Base-by-base conservation (phyloP, 2,888 invertebrate genomes). In the Sinopyrophorus schimmeli region DNA sequence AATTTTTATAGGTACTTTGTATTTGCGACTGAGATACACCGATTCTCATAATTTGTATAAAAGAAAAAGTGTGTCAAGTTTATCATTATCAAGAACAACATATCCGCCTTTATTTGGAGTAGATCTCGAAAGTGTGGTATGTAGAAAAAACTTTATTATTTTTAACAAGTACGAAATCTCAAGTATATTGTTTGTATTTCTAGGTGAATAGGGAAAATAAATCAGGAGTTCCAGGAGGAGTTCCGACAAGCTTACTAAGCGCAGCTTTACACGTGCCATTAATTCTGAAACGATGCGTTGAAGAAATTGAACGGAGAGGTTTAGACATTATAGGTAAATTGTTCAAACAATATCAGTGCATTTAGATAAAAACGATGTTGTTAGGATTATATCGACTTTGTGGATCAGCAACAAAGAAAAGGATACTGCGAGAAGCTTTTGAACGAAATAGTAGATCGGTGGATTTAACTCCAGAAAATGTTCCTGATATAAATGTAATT, bases 401-500 rank as follows among this genome's bases (percentile, higher is more conserved):
- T 69, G 99, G 98, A 1, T 96, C 98, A 1, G 94, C 96, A 12
- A 93, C 94, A 57, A 93, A 98, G 73, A 99, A 99, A 76, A 85
- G 92, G 52, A 88, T 95, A 66, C 78, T 99, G 5, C 81, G 95
- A 42, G 92, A 93, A 69, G 90, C 92, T 5, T 92, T 96, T 67
- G 94, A 95, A 70, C 79, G 89, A 34, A 92, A 94, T 69, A 89
- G 95, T 16, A 81, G 92, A 55, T 87, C 89, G 9, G 96, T 96
- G 23, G 97, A 98, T 74, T 77, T 99, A 55, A 89, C 92, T 30
- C 91, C 95, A 1, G 96, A 97, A 70, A 93, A 94, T 67, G 97
- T 99, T 60, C 98, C 98, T 31, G 99, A 99, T 72, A 96, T 98
- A 69, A 99, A 99, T 76, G 97, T 99, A 56, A 93, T 99, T 64